phyloP scores from a whole-genome alignment of 2,888 invertebrate species.

The Acheta domesticus region DNA sequence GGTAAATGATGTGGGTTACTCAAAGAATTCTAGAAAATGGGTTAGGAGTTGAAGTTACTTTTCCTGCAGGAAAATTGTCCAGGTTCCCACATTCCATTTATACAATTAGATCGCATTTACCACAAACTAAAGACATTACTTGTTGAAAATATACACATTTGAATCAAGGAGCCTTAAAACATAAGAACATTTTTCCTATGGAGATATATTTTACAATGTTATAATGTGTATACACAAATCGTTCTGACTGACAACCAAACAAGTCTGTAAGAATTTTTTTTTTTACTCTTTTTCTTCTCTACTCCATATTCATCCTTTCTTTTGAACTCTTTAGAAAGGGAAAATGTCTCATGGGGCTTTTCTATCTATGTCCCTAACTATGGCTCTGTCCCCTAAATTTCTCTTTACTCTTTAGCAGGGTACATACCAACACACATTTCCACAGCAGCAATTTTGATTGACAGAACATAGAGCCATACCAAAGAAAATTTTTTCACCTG shows the following conservation, averaged over 20 bases:
- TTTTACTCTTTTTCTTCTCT: not conserved
- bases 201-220: constrained; percentile 18
- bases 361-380: not conserved
- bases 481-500: no score
- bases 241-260: not conserved
- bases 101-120: not conserved
- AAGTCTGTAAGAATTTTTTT: not conserved
- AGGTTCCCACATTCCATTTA: not conserved
- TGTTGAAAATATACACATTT: not conserved
- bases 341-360: not conserved
- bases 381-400: not conserved
- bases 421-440: not conserved
- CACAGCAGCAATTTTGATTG: no score
- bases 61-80: not conserved
- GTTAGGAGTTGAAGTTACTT: not conserved
- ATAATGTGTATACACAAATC: not conserved
- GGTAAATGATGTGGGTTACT: not conserved
- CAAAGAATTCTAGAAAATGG: not conserved
- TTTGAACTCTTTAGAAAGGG: not conserved
- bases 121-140: not conserved
- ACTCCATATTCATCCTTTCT: not conserved
- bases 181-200: not conserved
- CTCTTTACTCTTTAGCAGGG: not conserved
- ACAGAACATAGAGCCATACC: no score
- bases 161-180: constrained; percentile 3